These are phyloP conservation scores for Alectura lathami DNA, from an alignment of 2,113 vertebrate species.

Conservation along the genomic window DNA sequence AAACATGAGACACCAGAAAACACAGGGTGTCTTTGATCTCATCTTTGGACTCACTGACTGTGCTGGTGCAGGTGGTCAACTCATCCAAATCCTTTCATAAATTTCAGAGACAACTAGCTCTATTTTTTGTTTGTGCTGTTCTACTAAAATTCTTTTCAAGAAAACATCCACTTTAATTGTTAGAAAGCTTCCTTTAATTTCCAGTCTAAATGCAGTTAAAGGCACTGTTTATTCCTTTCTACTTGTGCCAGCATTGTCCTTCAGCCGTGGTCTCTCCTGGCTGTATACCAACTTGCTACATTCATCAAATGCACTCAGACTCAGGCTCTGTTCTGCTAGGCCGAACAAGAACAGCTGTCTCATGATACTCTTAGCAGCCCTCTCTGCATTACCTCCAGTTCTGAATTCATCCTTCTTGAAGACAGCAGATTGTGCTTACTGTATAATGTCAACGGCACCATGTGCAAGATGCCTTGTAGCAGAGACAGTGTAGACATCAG, in stretches of 20 bases:
- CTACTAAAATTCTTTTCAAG: slow-evolving; percentile 8
- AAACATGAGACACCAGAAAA: background rate
- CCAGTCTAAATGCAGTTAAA: slow-evolving; percentile 21
- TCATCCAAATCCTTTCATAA: slow-evolving; percentile 20
- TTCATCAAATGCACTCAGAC: background rate
- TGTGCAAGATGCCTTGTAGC: background rate
- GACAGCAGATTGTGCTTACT: background rate
- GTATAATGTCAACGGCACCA: background rate
- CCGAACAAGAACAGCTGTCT: slow-evolving; percentile 38
- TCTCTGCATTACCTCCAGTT: background rate
- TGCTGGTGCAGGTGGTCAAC: slow-evolving; percentile 24
- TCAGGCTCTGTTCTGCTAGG: background rate
- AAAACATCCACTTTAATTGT: slow-evolving; percentile 39
- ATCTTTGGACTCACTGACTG: background rate
- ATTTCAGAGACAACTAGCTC: background rate
- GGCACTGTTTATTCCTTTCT: slow-evolving; percentile 24
- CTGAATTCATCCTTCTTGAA: background rate
- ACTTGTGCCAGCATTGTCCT: slow-evolving; percentile 55
- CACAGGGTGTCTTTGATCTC: slow-evolving; percentile 12
- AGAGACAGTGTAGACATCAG: background rate
- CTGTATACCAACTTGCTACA: background rate
- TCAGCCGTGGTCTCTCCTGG: slow-evolving; percentile 35
- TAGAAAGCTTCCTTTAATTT: slow-evolving; percentile 52
- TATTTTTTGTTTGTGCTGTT: background rate
- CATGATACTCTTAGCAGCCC: background rate